Evolutionary conservation across 2,113 vertebrate genomes (phyloP).

Genomic region (Bolborhynchus lineola): DNA sequence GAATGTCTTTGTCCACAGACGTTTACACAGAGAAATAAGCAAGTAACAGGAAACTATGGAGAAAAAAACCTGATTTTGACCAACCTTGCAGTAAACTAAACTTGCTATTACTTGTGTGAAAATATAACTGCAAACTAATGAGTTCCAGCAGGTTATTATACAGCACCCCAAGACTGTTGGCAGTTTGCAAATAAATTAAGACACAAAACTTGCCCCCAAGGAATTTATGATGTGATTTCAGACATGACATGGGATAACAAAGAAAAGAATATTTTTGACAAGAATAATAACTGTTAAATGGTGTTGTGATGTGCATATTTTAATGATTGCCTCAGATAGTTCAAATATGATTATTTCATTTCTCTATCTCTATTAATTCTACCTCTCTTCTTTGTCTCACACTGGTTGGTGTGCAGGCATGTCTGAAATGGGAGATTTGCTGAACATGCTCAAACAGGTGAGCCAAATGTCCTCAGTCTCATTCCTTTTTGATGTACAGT

Average conservation of each 20-base stretch:
- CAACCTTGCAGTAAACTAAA: not conserved
- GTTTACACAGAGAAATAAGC: not conserved
- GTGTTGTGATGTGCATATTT: not conserved
- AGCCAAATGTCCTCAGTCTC: not conserved
- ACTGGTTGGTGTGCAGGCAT: not conserved
- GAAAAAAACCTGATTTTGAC: accelerated
- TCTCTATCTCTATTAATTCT: not conserved
- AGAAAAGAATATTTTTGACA: not conserved
- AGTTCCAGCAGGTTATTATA: not conserved
- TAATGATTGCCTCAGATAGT: not conserved
- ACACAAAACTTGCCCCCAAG: not conserved
- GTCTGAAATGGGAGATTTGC: not conserved
- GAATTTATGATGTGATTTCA: not conserved
- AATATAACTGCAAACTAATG: not conserved
- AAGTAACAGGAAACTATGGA: not conserved
- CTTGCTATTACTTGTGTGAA: not conserved
- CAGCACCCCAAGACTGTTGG: not conserved
- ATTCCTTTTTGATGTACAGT: not conserved
- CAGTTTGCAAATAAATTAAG: not conserved
- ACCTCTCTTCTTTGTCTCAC: not conserved
- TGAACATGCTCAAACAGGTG: not conserved
- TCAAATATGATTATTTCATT: not conserved
- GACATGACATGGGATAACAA: not conserved
- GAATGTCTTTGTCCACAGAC: accelerated
- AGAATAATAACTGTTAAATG: not conserved